A percentile compares a stretch with the other conserved stretches of the same genome.
Evolutionary conservation across 2,888 invertebrate species (phyloP).

Genomic region (Cataglyphis rosenhaueri): DNA sequence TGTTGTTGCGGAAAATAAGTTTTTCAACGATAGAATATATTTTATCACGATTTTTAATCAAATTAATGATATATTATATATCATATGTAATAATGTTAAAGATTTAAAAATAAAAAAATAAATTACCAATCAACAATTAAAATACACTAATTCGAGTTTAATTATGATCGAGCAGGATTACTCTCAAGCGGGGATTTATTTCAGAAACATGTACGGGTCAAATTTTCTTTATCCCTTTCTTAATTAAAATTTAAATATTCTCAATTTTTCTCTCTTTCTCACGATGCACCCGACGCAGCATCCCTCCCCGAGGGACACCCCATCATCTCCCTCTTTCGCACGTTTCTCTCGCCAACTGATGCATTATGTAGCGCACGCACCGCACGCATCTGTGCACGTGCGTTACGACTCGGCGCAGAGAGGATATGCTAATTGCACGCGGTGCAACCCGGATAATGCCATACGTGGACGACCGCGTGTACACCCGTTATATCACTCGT

Average conservation of each 20-base stretch:
- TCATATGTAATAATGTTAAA: neutral
- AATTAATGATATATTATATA: neutral
- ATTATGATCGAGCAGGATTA: neutral
- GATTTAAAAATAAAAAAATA: neutral
- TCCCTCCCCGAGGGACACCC: slow-evolving; percentile 10
- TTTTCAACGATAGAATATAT: neutral
- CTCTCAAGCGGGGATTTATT: neutral
- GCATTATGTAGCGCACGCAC: slow-evolving; percentile 65
- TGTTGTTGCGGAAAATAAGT: neutral
- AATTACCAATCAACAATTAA: neutral
- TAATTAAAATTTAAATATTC: slow-evolving; percentile 12
- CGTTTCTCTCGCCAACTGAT: slow-evolving; percentile 40
- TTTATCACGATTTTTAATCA: too few relatives aligned
- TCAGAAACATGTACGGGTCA: neutral
- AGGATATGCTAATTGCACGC: slow-evolving; percentile 73
- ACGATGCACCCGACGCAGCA: slow-evolving; percentile 45
- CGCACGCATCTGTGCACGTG: slow-evolving; percentile 57
- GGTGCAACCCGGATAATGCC: slow-evolving; percentile 60
- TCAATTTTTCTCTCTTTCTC: slow-evolving; percentile 4
- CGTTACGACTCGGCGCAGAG: slow-evolving; percentile 54
- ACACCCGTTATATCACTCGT: slow-evolving; percentile 41
- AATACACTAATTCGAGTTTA: neutral
- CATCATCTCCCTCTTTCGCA: slow-evolving; percentile 4
- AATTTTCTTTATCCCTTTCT: neutral
- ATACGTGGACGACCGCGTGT: slow-evolving; percentile 44